A percentile compares a stretch with the other conserved stretches of the same genome.
Conservation (phyloP, 2,797 vertebrate genomes). For the Ataeniobius toweri region DNA sequence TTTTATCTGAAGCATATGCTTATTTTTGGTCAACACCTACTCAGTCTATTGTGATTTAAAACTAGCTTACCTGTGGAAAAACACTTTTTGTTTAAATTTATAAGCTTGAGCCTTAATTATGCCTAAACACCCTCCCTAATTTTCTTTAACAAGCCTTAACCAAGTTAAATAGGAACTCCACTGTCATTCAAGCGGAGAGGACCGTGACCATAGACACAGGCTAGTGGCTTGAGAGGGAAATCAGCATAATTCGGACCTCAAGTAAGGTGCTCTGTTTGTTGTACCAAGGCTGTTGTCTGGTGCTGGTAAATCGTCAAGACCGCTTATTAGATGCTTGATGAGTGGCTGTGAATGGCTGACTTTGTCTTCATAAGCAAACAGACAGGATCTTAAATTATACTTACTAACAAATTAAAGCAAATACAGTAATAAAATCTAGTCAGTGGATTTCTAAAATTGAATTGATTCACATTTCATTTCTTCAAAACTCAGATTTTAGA, state of each 20-base stretch:
- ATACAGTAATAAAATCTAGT: not conserved
- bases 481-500: not conserved
- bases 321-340: not conserved
- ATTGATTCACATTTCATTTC: not conserved
- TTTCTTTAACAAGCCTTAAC: too few relatives aligned
- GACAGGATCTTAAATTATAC: not conserved
- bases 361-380: constrained; percentile 11
- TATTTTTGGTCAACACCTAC: not conserved
- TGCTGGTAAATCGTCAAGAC: not conserved
- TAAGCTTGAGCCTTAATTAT: not conserved
- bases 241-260: not conserved
- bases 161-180: too few relatives aligned
- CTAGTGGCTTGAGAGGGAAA: not conserved
- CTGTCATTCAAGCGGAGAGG: too few relatives aligned
- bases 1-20: not conserved
- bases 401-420: not conserved
- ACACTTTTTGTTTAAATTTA: not conserved
- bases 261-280: not conserved
- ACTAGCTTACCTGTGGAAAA: not conserved
- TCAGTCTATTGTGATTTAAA: not conserved
- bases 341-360: not conserved
- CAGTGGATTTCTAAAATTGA: not conserved
- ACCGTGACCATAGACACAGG: too few relatives aligned
- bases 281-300: not conserved
- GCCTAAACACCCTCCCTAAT: too few relatives aligned